Base-by-base conservation (phyloP, 2,888 invertebrate genomes). In the Alcis repandata region DNA sequence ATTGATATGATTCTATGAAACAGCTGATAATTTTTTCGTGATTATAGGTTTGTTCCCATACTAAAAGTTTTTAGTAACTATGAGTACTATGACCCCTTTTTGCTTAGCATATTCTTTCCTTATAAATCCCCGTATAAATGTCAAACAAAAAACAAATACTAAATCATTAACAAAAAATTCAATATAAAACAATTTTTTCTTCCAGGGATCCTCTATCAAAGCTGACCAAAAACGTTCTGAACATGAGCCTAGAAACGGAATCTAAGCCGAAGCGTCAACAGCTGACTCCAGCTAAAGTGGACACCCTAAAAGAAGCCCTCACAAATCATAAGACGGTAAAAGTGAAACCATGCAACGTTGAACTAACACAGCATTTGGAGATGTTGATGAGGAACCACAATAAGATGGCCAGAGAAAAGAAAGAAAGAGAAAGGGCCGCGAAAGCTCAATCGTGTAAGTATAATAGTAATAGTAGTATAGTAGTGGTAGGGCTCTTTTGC, bases 261-360 rank as follows among this genome's bases (percentile, higher is more conserved):
- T 79, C 86, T 1, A 88, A 89, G 54, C 71, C 87, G 11, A 86
- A 89, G 58, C 89, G 92, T 51, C 86, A 88, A 20, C 74, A 89
- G n/a, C 81, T 95, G 1, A 89, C 93, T 0, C 76, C 84, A 0
- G 88, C 88, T n/a, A 95, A 95, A 80, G 79, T 92, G 0, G 91
- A 93, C 41, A 93, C 94, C 1, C 83, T 95, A 1, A 84, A 93
- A 64, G 91, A 93, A 38, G 84, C 94, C 73, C 81, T 95, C 0
- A 89, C 92, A 0, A 93, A 94, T 61, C 92, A 94, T 68, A 93
- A 94, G 67, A 91, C 94, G 0, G 82, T 89, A 0, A 94, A 92
- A 76, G 90, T 95, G 2, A 93, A 94, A 63, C 93, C 94, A 0
- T 88, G 92, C 0, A 94, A 88, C 43, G 84, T 92, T 0, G 92